Percentiles rank a stretch among this genome's conserved stretches.
These are phyloP conservation scores for Sinohyriopsis cumingii DNA, from an alignment of 2,888 invertebrate species.

Conservation along the genomic window DNA sequence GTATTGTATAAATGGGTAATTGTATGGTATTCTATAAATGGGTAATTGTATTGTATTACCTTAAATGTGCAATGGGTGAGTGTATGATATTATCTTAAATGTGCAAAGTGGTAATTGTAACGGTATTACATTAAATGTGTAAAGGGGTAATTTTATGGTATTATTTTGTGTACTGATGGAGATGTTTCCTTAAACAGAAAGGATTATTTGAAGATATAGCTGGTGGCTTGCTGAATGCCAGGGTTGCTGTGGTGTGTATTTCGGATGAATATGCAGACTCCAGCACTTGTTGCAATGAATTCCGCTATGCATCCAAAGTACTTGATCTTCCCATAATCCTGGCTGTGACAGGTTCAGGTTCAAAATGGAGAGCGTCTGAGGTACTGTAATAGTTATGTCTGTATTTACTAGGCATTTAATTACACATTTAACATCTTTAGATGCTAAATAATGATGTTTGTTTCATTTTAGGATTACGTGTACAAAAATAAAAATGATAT, in stretches of 20 bases:
- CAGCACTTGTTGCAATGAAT: conserved; percentile 61
- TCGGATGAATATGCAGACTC: conserved; percentile 65
- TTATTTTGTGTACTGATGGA: not conserved
- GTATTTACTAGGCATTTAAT: too few species aligned
- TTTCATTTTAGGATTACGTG: too few species aligned
- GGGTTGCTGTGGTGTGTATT: conserved; percentile 63
- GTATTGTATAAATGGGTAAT: too few species aligned
- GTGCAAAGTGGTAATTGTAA: too few species aligned
- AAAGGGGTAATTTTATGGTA: not conserved
- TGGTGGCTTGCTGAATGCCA: conserved; percentile 59
- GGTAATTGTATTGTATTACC: too few species aligned
- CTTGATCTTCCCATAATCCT: conserved; percentile 62
- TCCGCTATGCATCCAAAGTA: conserved; percentile 62
- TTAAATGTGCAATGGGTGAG: too few species aligned
- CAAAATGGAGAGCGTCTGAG: conserved; percentile 60
- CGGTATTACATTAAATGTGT: too few species aligned
- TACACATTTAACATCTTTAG: too few species aligned
- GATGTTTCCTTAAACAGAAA: conserved; percentile 41
- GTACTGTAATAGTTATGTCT: conserved; percentile 20
- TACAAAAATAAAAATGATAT: too few species aligned
- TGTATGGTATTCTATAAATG: too few species aligned
- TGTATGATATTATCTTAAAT: too few species aligned
- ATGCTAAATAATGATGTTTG: too few species aligned
- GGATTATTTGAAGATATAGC: conserved; percentile 66
- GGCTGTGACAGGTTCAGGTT: conserved; percentile 63